Percentiles rank a stretch among this genome's conserved stretches.
phyloP scores from a whole-genome alignment of 2,113 vertebrate species.

The Nycticryphes semicollaris region DNA sequence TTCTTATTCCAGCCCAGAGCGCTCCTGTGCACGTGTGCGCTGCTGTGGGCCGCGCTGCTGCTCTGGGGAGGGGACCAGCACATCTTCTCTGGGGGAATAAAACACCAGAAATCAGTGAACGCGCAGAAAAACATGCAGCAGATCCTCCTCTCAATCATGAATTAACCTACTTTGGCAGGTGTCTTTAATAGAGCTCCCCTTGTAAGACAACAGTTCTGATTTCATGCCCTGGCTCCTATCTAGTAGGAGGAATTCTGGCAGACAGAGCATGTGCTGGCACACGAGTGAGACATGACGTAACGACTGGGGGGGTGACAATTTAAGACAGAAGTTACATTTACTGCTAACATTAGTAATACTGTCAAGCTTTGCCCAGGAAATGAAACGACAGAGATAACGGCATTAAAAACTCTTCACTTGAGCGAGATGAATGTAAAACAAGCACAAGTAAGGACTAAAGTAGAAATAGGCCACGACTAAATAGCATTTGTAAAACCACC shows the following conservation, averaged over 20 bases:
- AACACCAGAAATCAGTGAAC: neutral
- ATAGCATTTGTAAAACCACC: neutral
- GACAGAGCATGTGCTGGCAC: neutral
- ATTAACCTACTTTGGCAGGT: neutral
- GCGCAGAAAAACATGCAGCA: neutral
- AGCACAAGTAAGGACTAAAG: neutral
- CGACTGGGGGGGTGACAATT: neutral
- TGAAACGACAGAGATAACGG: neutral
- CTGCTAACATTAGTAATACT: neutral
- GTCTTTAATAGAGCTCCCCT: neutral
- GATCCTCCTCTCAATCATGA: neutral
- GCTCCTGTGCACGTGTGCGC: neutral
- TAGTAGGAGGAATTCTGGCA: neutral
- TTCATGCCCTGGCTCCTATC: no score
- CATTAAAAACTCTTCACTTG: neutral
- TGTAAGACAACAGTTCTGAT: neutral
- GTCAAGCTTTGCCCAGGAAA: neutral
- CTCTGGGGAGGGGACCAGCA: constrained; percentile 71
- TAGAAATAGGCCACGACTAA: neutral
- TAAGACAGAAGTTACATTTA: neutral
- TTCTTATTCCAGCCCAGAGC: constrained; percentile 48
- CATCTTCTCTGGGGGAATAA: constrained; percentile 80
- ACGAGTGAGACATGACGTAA: neutral
- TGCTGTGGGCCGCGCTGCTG: constrained; percentile 23
- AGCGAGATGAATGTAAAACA: neutral